phyloP scores from a whole-genome alignment of 2,113 vertebrate species.

The Sylvilagus bachmani region DNA sequence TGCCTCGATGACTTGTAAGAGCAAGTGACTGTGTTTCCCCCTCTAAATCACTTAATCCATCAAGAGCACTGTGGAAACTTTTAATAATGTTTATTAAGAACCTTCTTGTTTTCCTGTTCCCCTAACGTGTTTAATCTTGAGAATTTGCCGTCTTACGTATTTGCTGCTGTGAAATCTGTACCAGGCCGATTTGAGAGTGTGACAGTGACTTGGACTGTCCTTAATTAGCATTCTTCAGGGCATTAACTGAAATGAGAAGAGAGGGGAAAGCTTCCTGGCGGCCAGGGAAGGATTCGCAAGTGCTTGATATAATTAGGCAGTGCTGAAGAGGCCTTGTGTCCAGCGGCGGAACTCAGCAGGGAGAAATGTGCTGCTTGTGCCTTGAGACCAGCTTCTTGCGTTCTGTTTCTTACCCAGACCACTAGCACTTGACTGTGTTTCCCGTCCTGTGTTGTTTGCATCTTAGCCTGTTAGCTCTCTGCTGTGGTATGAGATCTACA shows the following conservation, averaged over 20 bases:
- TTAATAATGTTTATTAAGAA: slow-evolving; percentile 39
- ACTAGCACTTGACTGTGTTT: not conserved
- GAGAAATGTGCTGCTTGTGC: not conserved
- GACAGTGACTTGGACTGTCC: not conserved
- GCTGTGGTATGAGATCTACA: not conserved
- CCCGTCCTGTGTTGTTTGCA: not conserved
- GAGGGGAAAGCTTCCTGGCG: not conserved
- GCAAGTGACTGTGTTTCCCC: not conserved
- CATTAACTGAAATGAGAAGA: not conserved
- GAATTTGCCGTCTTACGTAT: not conserved
- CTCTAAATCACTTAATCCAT: not conserved
- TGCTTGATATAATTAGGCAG: not conserved
- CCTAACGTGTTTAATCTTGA: slow-evolving; percentile 30
- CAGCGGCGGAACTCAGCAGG: not conserved
- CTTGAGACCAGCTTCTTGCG: not conserved
- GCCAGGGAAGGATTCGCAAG: not conserved
- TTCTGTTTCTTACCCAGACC: not conserved
- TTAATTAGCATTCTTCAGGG: slow-evolving; percentile 48
- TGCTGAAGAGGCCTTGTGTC: not conserved
- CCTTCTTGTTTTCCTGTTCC: not conserved
- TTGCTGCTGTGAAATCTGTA: slow-evolving; percentile 16
- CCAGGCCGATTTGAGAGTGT: not conserved
- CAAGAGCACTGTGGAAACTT: slow-evolving; percentile 5
- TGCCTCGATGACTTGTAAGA: slow-evolving; percentile 43
- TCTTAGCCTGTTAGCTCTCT: not conserved